Conservation (phyloP, 2,113 vertebrate species). For the Mola mola region DNA sequence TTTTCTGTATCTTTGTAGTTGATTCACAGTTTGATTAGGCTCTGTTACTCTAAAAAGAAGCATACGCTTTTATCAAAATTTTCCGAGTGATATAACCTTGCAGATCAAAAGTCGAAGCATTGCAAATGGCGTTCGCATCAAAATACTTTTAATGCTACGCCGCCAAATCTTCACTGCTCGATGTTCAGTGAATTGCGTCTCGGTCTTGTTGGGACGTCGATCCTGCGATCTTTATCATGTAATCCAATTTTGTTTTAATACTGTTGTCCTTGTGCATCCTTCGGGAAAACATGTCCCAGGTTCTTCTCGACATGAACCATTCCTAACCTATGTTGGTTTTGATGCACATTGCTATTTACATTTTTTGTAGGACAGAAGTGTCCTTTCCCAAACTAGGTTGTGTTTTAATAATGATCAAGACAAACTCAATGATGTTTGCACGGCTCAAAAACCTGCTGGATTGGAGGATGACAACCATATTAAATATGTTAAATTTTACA, state of each 20-base stretch:
- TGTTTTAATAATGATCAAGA: constrained; percentile 3
- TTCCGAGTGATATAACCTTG: not conserved
- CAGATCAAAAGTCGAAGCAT: constrained; percentile 14
- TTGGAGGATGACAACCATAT: not conserved
- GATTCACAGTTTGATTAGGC: no score
- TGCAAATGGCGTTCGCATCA: constrained; percentile 47
- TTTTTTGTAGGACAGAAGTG: not conserved
- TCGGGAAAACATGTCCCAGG: no score
- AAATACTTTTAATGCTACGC: constrained; percentile 30
- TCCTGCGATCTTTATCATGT: not conserved
- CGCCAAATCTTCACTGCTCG: constrained; percentile 14
- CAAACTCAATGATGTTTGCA: not conserved
- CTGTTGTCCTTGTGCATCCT: no score
- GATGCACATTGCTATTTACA: not conserved
- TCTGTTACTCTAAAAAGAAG: not conserved
- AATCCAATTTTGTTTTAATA: constrained; percentile 9
- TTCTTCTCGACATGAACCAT: no score
- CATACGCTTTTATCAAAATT: not conserved
- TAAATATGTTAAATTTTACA: no score
- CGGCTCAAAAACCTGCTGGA: not conserved
- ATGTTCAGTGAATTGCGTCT: constrained; percentile 6
- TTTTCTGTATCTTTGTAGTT: no score
- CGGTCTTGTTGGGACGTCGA: constrained; percentile 1
- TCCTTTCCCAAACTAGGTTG: not conserved
- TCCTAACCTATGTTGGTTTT: not conserved